Conservation (phyloP, 2,113 vertebrate genomes). For the Thamnaconus septentrionalis region DNA sequence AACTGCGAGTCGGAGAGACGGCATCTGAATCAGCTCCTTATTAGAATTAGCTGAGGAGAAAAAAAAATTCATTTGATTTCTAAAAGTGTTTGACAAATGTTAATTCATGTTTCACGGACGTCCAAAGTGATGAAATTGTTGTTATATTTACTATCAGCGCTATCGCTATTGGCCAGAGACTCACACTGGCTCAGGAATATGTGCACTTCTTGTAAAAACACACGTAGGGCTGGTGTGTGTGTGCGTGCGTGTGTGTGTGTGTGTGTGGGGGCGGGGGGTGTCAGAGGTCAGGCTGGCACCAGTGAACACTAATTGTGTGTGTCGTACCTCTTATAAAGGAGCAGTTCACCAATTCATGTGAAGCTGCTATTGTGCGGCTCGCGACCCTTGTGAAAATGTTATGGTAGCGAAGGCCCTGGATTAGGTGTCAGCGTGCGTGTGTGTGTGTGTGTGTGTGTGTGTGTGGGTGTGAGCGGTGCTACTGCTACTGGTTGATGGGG, state of each 20-base stretch:
- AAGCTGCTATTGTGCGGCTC: constrained; percentile 64
- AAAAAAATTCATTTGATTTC: too few relatives aligned
- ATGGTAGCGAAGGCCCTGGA: constrained; percentile 65
- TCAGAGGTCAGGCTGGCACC: constrained; percentile 35
- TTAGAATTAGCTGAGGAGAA: constrained; percentile 11
- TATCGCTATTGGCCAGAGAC: background rate
- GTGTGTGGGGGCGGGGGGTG: background rate
- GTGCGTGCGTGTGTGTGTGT: background rate
- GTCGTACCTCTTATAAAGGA: constrained; percentile 69
- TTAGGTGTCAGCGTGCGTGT: constrained; percentile 61
- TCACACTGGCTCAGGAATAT: constrained; percentile 38
- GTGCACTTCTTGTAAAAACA: constrained; percentile 38
- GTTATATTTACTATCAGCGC: too few relatives aligned
- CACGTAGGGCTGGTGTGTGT: background rate
- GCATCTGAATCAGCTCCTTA: constrained; percentile 27
- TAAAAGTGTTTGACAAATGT: too few relatives aligned
- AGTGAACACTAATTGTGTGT: constrained; percentile 70
- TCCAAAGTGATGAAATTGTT: too few relatives aligned
- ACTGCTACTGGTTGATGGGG: constrained; percentile 11
- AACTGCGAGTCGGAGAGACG: constrained; percentile 49
- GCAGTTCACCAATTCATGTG: constrained; percentile 67
- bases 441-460: constrained; percentile 26
- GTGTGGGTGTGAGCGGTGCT: background rate
- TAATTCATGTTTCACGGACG: too few relatives aligned
- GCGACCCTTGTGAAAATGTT: constrained; percentile 76